phyloP scores from a whole-genome alignment of 2,888 invertebrate species.

The Rhingia rostrata region DNA sequence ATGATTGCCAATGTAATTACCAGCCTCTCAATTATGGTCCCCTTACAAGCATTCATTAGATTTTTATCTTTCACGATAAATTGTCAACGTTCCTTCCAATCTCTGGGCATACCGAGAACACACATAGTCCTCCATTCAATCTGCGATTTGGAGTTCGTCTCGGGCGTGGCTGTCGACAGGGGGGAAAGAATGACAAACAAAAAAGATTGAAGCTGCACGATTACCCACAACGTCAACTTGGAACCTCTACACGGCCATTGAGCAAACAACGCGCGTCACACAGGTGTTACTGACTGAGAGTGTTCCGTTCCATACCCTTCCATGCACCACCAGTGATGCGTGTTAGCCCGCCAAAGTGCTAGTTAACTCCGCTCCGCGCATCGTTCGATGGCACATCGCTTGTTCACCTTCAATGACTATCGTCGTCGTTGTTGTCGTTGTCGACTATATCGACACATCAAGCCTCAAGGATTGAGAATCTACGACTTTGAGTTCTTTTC shows the following conservation, averaged over 20 bases:
- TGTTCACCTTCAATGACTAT: conserved; percentile 58
- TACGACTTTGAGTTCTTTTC: conserved; percentile 30
- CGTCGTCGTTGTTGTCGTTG: conserved; percentile 23
- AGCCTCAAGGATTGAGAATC: conserved; percentile 49
- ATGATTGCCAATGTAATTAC: conserved; percentile 72
- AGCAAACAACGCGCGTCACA: conserved; percentile 55
- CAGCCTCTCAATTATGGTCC: conserved; percentile 69
- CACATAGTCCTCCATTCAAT: background rate
- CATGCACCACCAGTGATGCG: conserved; percentile 45
- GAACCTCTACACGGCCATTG: conserved; percentile 47
- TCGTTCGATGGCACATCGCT: conserved; percentile 26
- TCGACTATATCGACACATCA: conserved; percentile 52
- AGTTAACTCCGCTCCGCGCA: conserved; percentile 28
- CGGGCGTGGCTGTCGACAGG: no score
- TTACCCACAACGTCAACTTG: conserved; percentile 28
- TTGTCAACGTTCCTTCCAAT: conserved; percentile 68
- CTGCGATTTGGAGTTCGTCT: no score
- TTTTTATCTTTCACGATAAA: conserved; percentile 71
- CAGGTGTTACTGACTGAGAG: conserved; percentile 53
- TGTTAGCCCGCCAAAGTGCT: conserved; percentile 30
- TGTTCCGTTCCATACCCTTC: background rate
- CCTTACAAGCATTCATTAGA: conserved; percentile 72
- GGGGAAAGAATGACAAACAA: background rate
- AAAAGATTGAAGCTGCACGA: conserved; percentile 38
- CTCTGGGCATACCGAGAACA: background rate